Evolutionary conservation across 2,797 vertebrate genomes (phyloP).

Genomic region (Echeneis naucrates): DNA sequence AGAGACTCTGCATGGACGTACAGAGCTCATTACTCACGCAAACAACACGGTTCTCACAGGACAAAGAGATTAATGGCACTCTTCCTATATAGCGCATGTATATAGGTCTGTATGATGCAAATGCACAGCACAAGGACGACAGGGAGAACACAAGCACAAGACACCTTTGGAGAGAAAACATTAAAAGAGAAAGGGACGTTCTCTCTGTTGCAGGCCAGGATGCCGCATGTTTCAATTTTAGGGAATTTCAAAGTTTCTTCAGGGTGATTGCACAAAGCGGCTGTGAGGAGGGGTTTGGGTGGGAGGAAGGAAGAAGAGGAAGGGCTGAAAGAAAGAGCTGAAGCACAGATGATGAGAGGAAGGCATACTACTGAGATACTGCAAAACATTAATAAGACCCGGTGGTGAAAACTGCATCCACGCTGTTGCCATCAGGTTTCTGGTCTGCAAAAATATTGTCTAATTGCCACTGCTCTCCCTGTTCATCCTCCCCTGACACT

Average conservation of each 20-base stretch:
- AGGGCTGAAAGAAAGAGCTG: slow-evolving; percentile 43
- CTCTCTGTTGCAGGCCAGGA: slow-evolving; percentile 35
- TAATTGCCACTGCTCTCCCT: slow-evolving; percentile 22
- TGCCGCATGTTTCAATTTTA: slow-evolving; percentile 54
- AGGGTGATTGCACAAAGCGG: neutral
- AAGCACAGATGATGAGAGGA: slow-evolving; percentile 35
- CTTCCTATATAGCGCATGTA: slow-evolving; percentile 54
- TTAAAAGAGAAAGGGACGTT: slow-evolving; percentile 2
- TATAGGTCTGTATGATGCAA: slow-evolving; percentile 44
- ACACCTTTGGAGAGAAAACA: slow-evolving; percentile 18
- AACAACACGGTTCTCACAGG: slow-evolving; percentile 67
- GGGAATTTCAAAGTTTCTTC: slow-evolving; percentile 53
- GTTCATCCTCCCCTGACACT: slow-evolving; percentile 7
- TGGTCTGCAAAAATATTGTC: slow-evolving; percentile 6
- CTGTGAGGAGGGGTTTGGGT: neutral
- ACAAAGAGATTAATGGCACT: slow-evolving; percentile 72
- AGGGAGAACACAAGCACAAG: slow-evolving; percentile 23
- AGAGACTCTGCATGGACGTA: slow-evolving; percentile 61
- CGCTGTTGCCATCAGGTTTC: slow-evolving; percentile 36
- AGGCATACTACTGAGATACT: slow-evolving; percentile 22
- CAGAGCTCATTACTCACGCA: slow-evolving; percentile 79
- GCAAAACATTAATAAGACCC: slow-evolving; percentile 34
- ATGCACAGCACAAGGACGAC: neutral
- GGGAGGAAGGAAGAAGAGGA: slow-evolving; percentile 55
- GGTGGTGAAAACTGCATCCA: slow-evolving; percentile 56